Conservation (phyloP, 1,140 invertebrate species). For the Physella acuta region DNA sequence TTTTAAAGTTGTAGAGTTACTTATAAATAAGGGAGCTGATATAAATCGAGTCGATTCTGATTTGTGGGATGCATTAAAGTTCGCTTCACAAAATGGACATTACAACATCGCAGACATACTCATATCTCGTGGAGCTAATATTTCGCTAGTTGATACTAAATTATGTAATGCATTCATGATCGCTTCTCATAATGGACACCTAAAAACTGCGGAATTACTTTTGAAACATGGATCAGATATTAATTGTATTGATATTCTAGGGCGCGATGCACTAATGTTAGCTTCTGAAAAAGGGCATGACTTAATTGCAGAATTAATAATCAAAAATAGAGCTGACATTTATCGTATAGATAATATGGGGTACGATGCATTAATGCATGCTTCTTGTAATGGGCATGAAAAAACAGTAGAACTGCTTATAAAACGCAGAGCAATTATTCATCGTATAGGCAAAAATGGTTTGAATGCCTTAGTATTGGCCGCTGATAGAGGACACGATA, state of each 20-base stretch:
- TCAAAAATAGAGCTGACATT: constrained; percentile 7
- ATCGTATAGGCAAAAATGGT: neutral
- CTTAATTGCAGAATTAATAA: neutral
- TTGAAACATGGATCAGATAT: constrained; percentile 14
- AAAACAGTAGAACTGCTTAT: constrained; percentile 5
- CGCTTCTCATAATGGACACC: constrained; percentile 22
- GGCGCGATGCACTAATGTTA: too few relatives aligned
- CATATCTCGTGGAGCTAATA: constrained; percentile 21
- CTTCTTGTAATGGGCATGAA: constrained; percentile 12
- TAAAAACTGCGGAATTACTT: constrained; percentile 18
- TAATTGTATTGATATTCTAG: constrained; percentile 19
- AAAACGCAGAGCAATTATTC: neutral
- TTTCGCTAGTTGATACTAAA: constrained; percentile 17
- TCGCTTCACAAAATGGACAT: constrained; percentile 23
- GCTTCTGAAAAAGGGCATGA: too few relatives aligned
- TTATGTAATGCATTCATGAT: constrained; percentile 17
- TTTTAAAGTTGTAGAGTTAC: constrained; percentile 15
- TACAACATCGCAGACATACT: constrained; percentile 9
- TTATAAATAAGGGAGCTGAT: constrained; percentile 19
- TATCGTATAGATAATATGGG: neutral
- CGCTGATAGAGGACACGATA: constrained; percentile 12
- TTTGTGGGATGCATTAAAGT: constrained; percentile 27
- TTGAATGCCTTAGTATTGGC: constrained; percentile 6
- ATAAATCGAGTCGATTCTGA: constrained; percentile 16
- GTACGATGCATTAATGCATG: neutral